phyloP scores from a whole-genome alignment of 2,888 invertebrate species.

The Drosophila anomalipes region DNA sequence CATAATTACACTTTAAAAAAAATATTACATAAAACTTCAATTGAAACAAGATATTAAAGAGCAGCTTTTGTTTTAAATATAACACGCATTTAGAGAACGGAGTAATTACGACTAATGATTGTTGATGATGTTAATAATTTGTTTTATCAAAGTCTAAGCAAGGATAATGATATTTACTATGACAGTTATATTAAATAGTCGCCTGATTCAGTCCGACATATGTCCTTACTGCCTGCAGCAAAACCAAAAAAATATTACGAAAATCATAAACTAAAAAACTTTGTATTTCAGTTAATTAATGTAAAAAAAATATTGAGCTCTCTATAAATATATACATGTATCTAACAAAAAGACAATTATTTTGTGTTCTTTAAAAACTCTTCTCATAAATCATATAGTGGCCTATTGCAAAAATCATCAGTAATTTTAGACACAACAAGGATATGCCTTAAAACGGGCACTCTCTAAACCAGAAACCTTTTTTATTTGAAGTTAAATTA shows the following conservation, averaged over 20 bases:
- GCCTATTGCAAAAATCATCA: too few species aligned
- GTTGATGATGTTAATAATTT: too few species aligned
- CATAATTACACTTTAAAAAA: constrained; percentile 23
- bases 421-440: too few species aligned
- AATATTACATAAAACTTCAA: not conserved
- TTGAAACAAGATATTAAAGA: not conserved
- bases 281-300: not conserved
- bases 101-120: not conserved
- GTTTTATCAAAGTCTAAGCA: not conserved
- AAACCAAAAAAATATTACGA: not conserved
- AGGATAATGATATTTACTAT: not conserved
- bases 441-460: not conserved
- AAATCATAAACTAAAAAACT: not conserved
- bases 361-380: not conserved
- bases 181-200: not conserved
- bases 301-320: not conserved
- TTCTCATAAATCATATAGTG: not conserved
- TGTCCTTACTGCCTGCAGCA: not conserved
- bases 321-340: not conserved
- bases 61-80: not conserved
- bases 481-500: not conserved
- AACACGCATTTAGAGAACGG: not conserved
- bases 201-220: not conserved
- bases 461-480: not conserved
- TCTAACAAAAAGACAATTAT: not conserved